Base-by-base conservation (phyloP, 2,888 invertebrate species). In the Plebejus argus region DNA sequence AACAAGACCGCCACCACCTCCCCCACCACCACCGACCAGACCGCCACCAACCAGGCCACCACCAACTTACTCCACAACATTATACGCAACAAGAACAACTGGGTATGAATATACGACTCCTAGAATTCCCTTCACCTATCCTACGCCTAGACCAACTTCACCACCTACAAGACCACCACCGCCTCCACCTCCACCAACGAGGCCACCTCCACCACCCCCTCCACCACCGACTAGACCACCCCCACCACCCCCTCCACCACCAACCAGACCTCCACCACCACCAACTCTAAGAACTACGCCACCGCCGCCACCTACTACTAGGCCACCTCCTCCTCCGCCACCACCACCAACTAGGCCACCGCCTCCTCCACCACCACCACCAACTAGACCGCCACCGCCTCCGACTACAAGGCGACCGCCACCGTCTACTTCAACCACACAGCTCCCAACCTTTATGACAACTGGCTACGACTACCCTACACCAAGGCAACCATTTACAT, bases 321-420 rank as follows among this genome's bases (percentile, higher is more conserved):
- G 82, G 28, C 80, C 81, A 28, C 81, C 79, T 8, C 72, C 82
- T 33, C 78, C 82, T 3, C 79, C 80, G n/a, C 78, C 79, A 6
- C 80, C 81, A 10, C 76, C 70, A 15, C 70, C 78, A 35, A 39
- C 76, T 8, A 56, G 70, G 39, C 72, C 49, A 12, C 76, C 78
- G 0, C 71, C 78, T 3, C 76, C 78, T 7, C 71, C 76, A 6
- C 71, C 76, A 18, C 79, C 76, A 23, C 77, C 79, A 0, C 77
- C 80, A 53, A 76, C 79, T n/a, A 76, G 70, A 7, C 78, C 78
- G 3, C 77, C 80, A 74, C 76, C 79, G 0, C 79, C 78, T 5
- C 56, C 78, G 8, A 76, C 74, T 4, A 75, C 78, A 12, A 78
- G 77, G 10, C 71, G 66, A 76, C 74, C 79, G 10, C 78, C 79